These are phyloP conservation scores for Galendromus occidentalis DNA, from an alignment of 1,140 invertebrate species.

Conservation along the genomic window DNA sequence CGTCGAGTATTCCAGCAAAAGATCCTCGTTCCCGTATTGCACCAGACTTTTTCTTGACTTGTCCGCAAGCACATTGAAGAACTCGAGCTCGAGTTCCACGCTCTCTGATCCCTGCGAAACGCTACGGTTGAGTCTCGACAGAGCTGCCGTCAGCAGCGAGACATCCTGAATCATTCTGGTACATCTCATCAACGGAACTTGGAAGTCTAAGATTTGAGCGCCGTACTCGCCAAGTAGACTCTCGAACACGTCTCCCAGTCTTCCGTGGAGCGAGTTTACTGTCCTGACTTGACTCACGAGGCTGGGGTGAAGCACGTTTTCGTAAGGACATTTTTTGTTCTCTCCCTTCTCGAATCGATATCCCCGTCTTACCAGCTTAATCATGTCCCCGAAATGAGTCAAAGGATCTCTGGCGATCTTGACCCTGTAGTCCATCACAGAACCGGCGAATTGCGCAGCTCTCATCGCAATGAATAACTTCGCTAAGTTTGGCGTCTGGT, in stretches of 20 bases:
- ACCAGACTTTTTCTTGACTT: too few species aligned
- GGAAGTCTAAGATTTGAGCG: slow-evolving; percentile 24
- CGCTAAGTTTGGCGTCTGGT: too few species aligned
- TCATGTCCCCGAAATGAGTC: too few species aligned
- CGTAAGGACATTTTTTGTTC: neutral
- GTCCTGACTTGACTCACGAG: neutral
- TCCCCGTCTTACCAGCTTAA: neutral
- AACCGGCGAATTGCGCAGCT: too few species aligned
- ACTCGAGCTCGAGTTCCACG: slow-evolving; percentile 41
- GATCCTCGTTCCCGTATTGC: too few species aligned
- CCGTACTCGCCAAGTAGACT: neutral
- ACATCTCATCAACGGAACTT: too few species aligned
- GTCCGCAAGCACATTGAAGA: too few species aligned
- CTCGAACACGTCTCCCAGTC: neutral
- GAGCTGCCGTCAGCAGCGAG: slow-evolving; percentile 32
- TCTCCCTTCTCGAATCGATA: neutral
- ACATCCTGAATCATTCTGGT: slow-evolving; percentile 27
- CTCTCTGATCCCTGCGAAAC: slow-evolving; percentile 43
- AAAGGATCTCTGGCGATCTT: too few species aligned
- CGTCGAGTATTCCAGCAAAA: too few species aligned
- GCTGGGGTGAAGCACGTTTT: neutral
- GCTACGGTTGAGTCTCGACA: slow-evolving; percentile 41
- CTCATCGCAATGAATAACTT: too few species aligned
- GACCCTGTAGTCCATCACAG: too few species aligned
- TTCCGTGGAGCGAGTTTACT: neutral